phyloP scores from a whole-genome alignment of 2,113 vertebrate species.

The Albula goreensis region DNA sequence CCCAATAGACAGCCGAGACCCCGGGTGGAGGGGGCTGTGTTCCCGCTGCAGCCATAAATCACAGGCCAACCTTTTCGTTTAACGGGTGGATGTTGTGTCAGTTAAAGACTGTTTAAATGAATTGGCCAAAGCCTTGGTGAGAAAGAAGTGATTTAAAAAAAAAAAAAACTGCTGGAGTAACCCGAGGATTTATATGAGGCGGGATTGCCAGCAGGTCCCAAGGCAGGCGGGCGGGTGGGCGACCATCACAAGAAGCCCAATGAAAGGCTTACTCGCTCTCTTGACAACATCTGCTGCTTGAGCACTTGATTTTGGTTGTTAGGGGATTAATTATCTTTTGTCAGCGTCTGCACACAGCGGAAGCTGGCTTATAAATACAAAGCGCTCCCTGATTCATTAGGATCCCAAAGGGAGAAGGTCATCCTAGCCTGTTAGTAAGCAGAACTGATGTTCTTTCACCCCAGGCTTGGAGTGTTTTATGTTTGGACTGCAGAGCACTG shows the following conservation, averaged over 20 bases:
- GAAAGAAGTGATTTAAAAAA: not conserved
- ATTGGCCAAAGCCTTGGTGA: not conserved
- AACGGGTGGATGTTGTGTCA: not conserved
- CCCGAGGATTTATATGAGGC: not conserved
- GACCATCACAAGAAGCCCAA: not conserved
- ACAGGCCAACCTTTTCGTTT: not conserved
- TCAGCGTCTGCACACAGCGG: not conserved
- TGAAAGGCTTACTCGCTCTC: not conserved
- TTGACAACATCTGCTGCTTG: not conserved
- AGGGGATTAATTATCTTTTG: slow-evolving; percentile 1
- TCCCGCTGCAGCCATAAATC: not conserved
- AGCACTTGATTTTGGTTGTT: slow-evolving; percentile 11
- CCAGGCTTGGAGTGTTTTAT: not conserved
- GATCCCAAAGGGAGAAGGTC: not conserved
- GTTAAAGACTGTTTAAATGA: not conserved
- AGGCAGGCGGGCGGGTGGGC: not conserved
- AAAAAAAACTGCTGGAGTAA: not conserved
- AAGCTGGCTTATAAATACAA: not conserved
- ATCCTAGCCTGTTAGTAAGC: slow-evolving; percentile 15
- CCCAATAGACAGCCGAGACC: not conserved
- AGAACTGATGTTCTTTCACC: slow-evolving; percentile 6
- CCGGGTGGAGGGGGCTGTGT: not conserved
- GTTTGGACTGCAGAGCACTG: not conserved
- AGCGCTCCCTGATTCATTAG: slow-evolving; percentile 3
- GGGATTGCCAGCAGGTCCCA: not conserved